Conservation (phyloP, 2,888 invertebrate species). For the Phrixothrix hirtus region DNA sequence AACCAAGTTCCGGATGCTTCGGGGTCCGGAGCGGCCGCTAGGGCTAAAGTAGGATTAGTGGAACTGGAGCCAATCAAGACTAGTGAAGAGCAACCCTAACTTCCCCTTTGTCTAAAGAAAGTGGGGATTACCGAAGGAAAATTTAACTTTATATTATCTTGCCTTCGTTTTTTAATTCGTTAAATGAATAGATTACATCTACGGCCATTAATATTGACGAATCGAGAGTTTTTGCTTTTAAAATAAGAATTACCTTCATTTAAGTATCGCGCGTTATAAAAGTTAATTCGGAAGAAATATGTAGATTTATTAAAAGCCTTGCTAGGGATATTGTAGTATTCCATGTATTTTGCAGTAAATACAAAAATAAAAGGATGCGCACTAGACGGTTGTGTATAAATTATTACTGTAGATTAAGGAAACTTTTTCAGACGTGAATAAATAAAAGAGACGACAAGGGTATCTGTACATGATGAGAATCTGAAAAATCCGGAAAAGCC, state of each 20-base stretch:
- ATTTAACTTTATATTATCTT: constrained; percentile 6
- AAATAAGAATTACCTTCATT: too few species aligned
- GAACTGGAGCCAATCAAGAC: constrained; percentile 72
- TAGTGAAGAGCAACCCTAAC: constrained; percentile 39
- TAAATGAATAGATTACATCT: too few species aligned
- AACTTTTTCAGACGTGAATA: constrained; percentile 21
- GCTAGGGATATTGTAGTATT: too few species aligned
- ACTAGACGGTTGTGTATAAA: too few species aligned
- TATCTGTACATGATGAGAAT: constrained; percentile 37
- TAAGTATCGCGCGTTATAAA: too few species aligned
- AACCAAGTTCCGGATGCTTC: constrained; percentile 54
- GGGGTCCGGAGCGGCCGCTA: constrained; percentile 65
- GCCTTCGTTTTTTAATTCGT: too few species aligned
- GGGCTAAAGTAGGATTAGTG: constrained; percentile 72
- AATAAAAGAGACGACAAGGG: constrained; percentile 26
- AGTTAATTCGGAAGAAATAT: too few species aligned
- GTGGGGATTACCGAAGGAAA: constrained; percentile 8
- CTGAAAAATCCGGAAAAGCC: constrained; percentile 44
- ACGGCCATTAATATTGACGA: too few species aligned
- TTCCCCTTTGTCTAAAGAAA: constrained; percentile 18
- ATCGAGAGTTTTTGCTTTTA: too few species aligned
- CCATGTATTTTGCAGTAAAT: too few species aligned
- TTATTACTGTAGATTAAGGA: constrained; percentile 17
- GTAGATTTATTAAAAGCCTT: too few species aligned
- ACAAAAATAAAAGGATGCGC: too few species aligned